Conservation (phyloP, 2,113 vertebrate genomes). For the Pygathrix nemaeus region DNA sequence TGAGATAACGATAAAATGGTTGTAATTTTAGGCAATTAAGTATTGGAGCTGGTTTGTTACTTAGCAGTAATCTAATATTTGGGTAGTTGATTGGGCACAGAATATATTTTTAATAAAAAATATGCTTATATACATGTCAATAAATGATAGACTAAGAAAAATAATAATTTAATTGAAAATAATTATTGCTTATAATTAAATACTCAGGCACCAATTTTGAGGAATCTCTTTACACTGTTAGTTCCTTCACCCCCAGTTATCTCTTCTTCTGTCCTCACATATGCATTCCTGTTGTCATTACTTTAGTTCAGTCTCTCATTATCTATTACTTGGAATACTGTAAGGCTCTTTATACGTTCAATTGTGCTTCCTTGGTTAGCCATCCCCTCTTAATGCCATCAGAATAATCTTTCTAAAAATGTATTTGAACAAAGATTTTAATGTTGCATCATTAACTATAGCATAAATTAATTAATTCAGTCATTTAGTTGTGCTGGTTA, state of each 20-base stretch:
- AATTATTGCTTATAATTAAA: neutral
- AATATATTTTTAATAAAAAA: neutral
- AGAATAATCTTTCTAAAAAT: neutral
- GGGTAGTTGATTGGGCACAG: neutral
- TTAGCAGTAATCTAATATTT: neutral
- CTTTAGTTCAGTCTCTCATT: neutral
- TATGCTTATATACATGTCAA: neutral
- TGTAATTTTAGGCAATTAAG: neutral
- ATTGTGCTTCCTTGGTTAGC: neutral
- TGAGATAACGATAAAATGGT: neutral
- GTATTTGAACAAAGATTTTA: neutral
- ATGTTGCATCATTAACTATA: neutral
- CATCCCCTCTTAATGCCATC: neutral
- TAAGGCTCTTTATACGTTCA: neutral
- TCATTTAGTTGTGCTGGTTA: neutral
- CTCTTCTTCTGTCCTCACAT: no score
- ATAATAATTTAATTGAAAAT: neutral
- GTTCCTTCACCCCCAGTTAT: neutral
- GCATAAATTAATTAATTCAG: neutral
- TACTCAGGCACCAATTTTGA: neutral
- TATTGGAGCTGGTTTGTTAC: neutral
- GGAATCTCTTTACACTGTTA: neutral
- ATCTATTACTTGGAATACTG: neutral
- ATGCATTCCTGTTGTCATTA: neutral
- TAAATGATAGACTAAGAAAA: neutral